These are phyloP conservation scores for Drosophila prostipennis DNA, from an alignment of 2,888 invertebrate genomes.

Conservation along the genomic window DNA sequence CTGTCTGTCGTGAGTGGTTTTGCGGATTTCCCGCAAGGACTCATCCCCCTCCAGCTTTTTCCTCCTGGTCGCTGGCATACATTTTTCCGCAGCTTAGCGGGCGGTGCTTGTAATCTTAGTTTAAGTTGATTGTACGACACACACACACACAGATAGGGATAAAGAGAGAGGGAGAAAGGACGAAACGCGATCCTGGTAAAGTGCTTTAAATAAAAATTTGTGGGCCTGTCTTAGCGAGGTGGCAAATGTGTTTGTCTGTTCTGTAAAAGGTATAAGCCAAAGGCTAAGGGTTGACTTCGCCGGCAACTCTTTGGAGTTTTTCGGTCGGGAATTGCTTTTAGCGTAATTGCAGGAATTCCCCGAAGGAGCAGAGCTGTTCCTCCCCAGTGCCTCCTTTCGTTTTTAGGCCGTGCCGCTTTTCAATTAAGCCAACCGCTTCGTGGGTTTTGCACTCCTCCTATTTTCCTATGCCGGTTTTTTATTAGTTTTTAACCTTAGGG, in stretches of 20 bases:
- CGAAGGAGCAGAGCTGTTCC: conserved; percentile 42
- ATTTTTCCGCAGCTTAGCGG: conserved; percentile 71
- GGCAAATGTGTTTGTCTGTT: conserved; percentile 31
- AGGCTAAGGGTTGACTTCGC: conserved; percentile 39
- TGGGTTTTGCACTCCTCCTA: conserved; percentile 4
- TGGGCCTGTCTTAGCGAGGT: conserved; percentile 36
- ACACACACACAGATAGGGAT: conserved; percentile 42
- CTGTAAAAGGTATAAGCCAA: conserved; percentile 8
- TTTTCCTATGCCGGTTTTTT: conserved; percentile 51
- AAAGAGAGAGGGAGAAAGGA: background rate
- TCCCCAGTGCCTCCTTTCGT: conserved; percentile 22
- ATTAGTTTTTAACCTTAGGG: conserved; percentile 71
- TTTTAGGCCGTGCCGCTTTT: conserved; percentile 64
- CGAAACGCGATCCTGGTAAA: conserved; percentile 41
- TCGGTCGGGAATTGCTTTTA: conserved; percentile 75
- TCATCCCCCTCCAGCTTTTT: background rate
- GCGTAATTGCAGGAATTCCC: conserved; percentile 79
- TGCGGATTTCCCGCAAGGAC: conserved; percentile 24
- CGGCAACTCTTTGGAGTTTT: conserved; percentile 42
- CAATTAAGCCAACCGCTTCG: conserved; percentile 61
- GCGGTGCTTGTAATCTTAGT: conserved; percentile 72
- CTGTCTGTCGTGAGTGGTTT: conserved; percentile 42
- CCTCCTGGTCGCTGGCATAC: conserved; percentile 58
- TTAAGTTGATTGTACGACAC: conserved; percentile 76
- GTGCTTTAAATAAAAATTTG: conserved; percentile 55